Evolutionary conservation across 2,888 invertebrate species (phyloP).

Genomic region (Abrostola triplasia): DNA sequence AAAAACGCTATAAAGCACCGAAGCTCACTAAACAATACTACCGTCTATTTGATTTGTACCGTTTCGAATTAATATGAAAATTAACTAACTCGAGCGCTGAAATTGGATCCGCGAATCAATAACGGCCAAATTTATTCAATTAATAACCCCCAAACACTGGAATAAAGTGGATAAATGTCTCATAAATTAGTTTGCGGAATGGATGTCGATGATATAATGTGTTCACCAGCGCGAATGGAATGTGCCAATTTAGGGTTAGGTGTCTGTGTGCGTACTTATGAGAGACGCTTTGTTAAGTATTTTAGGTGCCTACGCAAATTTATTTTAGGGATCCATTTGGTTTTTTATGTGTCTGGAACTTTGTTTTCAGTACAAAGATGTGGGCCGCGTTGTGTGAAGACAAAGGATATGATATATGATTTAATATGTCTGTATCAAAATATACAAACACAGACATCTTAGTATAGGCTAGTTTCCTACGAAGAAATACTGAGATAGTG

Average conservation of each 20-base stretch:
- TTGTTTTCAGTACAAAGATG: too few relatives aligned
- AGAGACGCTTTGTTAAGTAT: constrained; percentile 13
- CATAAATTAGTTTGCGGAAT: constrained; percentile 63
- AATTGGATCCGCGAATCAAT: constrained; percentile 57
- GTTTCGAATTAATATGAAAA: constrained; percentile 54
- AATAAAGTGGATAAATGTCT: constrained; percentile 64
- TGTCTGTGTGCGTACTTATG: constrained; percentile 8
- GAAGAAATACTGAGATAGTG: too few relatives aligned
- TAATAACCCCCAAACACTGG: constrained; percentile 57
- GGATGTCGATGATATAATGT: constrained; percentile 58
- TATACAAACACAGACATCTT: too few relatives aligned
- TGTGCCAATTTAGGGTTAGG: constrained; percentile 29
- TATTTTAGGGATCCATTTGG: background rate
- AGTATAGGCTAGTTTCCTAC: too few relatives aligned
- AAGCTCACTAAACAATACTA: constrained; percentile 36
- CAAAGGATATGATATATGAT: too few relatives aligned
- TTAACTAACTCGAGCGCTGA: constrained; percentile 40
- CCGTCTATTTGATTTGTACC: constrained; percentile 30
- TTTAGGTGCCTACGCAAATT: background rate
- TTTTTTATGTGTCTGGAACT: background rate
- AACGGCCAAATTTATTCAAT: constrained; percentile 61
- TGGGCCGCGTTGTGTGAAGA: too few relatives aligned
- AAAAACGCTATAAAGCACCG: constrained; percentile 27
- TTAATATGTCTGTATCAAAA: too few relatives aligned
- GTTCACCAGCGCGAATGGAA: constrained; percentile 29